Base-by-base conservation (phyloP, 2,888 invertebrate genomes). In the Nephrotoma appendiculata region DNA sequence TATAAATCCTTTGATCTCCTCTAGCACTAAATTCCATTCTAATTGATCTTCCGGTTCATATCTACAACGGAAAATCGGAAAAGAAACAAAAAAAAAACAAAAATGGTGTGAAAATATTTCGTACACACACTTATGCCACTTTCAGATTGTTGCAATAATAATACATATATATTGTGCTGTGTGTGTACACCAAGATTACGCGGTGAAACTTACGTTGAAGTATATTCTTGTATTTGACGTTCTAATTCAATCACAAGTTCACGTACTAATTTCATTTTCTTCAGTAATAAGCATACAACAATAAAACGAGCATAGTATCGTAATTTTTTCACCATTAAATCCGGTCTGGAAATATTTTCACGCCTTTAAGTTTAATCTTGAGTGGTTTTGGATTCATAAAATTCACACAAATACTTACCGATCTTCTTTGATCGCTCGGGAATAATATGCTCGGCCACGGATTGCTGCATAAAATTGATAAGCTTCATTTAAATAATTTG, bases 21-120 rank as follows among this genome's bases (percentile, higher is more conserved):
- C 97, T 88, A 98, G 93, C 1, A 99, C 98, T 88, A 98, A 93
- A 86, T 96, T 96, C 99, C 99, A 99, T 92, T 99, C 98, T 89
- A 97, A 93, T 91, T 98, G 97, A 92, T 99, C 98, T 89, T 98
- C 98, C n/a, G 98, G 98, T 91, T 98, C 97, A 92, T 98, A 99
- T 19, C 92, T 92, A 88, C 87, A 86, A 87, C 15, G 52, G 57
- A 12, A 83, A 86, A 87, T 52, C n/a, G 12, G 71, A n/a, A 31
- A 11, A 87, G 9, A n/a, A 42, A 43, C n/a, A 45, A 86, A 84
- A 57, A 87, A 86, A 19, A 43, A 85, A 48, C 48, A 11, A 44
- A 41, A 84, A 45, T 71, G 71, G 71, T 71, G 71, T 71, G 71
- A 71, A 44, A 12, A 83, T 83, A 83, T 86, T 43, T 71, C 71